Evolutionary conservation across 2,113 vertebrate genomes (phyloP), one percentile per base, ranked within the genome.

Genomic region (Phrynosoma platyrhinos): DNA sequence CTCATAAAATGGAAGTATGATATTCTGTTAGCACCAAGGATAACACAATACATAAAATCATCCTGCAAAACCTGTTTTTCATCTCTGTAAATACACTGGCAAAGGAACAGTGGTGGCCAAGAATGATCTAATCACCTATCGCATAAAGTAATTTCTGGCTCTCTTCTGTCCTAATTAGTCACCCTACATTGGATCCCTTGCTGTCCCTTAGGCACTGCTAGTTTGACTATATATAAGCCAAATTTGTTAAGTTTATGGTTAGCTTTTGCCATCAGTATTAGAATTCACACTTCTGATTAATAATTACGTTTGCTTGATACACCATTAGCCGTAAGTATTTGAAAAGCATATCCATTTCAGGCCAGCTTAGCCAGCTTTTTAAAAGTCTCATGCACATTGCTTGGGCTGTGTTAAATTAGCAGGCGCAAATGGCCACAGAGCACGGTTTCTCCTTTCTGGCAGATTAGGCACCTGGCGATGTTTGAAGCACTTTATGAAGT

Each of bases 71-170:
- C 21, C 74, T 76, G 74, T 87, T 90, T 40, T 74, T 0, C 75
- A 25, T n/a, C 32, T 71, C 40, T 23, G 36, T 62, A 62, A 87
- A 82, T 20, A n/a, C 8, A 42, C 21, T 52, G 81, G 30, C 66
- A 64, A 68, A 85, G 53, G 40, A 85, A 83, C 20, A 72, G 52
- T 66, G 40, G 52, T 66, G 40, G 23, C 52, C 75, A 58, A 40
- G 52, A 88, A 79, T 89, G 64, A 40, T 84, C 76, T 79, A 88
- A 82, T 52, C 79, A 42, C 25, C 47, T 21, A 82, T 52, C 79
- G 36, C 25, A 52, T 21, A 84, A 89, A 52, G 58, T 85, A 0
- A 9, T 66, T 92, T 90, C 79, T 62, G 69, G 36, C 6, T 16
- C 30, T 30, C 23, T 84, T 30, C 62, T 84, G 6, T 82, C 32